Evolutionary conservation across 2,113 vertebrate genomes (phyloP).

Genomic region (Dendropsophus ebraccatus): DNA sequence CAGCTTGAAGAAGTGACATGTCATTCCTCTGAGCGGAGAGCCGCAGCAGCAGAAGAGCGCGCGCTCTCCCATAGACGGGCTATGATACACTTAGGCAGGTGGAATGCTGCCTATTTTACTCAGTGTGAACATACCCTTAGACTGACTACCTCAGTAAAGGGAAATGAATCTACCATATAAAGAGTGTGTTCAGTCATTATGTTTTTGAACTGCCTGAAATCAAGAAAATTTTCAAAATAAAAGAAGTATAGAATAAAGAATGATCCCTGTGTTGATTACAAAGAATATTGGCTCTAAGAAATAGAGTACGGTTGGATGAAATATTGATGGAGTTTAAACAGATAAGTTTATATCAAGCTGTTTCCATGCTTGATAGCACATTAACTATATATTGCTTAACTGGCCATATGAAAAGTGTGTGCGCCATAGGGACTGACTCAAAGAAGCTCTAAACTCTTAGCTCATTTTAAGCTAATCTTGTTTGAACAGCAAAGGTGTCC

Average conservation of each 20-base stretch:
- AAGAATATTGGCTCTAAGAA: neutral
- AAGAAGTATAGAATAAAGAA: neutral
- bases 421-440: neutral
- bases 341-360: neutral
- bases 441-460: neutral
- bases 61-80: too few relatives aligned
- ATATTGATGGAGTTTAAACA: neutral
- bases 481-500: neutral
- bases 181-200: too few relatives aligned
- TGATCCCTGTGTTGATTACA: neutral
- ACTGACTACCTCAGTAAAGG: too few relatives aligned
- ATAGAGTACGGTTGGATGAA: neutral
- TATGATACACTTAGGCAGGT: too few relatives aligned
- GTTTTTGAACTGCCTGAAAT: neutral
- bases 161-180: too few relatives aligned
- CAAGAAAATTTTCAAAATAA: neutral
- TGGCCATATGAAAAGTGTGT: neutral
- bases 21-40: too few relatives aligned
- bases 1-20: too few relatives aligned
- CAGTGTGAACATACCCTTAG: too few relatives aligned
- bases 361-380: neutral
- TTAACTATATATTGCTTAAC: neutral
- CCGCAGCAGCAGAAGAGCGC: too few relatives aligned
- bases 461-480: neutral
- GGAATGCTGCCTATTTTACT: too few relatives aligned